Evolutionary conservation across 1,140 invertebrate genomes (phyloP), one percentile per base, ranked within the genome.

Genomic region (Campoletis sonorensis): DNA sequence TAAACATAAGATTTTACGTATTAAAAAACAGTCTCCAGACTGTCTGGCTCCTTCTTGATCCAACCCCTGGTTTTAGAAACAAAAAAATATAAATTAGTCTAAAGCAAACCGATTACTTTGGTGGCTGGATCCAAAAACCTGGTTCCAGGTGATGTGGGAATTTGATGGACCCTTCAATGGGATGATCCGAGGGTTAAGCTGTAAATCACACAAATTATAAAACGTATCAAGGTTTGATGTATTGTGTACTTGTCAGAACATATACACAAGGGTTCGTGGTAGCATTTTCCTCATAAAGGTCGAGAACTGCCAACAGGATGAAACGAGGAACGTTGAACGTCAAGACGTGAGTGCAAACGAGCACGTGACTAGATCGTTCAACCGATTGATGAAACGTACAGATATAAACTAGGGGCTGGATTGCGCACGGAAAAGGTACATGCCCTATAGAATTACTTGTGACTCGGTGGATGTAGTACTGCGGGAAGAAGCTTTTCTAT

Each of bases 291-390:
- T 70, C 30, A 16, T 33, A 70, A 33, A 30, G 54, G 54, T 61
- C 73, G 54, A 77, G 51, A 77, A 77, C 16, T 54, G 30, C 73
- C 51, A 61, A 64, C 27, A 40, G 33, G 26, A 58, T 30, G 54
- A 64, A 21, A 33, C 67, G 67, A 70, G 54, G 33, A 16, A 16
- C 30, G 27, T 13, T 77, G 73, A 77, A 77, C 73, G 76, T 78
- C 61, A 26, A 78, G 58, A 78, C 76, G 76, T 78, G 76, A 78
- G 54, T 37, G 61, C 54, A 64, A 64, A 13, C 54, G 33, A 67
- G 76, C 76, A 78, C 76, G 76, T 78, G 76, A 64, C 76, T 61
- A 45, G 76, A 26, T 78, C 76, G 33, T 64, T 67, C 76, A 26
- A 78, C 76, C 54, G 58, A 78, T 78, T 78, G 11, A 26, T 70